Conservation (phyloP, 2,113 vertebrate genomes). For the Siniperca chuatsi region DNA sequence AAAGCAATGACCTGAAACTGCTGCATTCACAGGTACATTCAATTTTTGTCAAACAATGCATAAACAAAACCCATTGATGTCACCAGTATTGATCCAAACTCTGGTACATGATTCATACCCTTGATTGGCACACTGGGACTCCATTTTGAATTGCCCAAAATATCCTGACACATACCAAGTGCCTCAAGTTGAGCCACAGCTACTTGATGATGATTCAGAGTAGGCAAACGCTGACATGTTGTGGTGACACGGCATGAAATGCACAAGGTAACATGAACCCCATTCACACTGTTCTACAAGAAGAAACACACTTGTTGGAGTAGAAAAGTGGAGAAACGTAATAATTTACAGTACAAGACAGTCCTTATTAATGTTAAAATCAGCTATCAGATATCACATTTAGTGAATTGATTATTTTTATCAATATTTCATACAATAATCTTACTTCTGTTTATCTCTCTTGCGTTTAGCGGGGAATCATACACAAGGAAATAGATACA, state of each 20-base stretch:
- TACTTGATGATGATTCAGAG: slow-evolving; percentile 24
- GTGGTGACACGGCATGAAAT: slow-evolving; percentile 22
- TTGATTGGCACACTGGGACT: neutral
- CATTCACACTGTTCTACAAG: neutral
- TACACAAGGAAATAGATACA: neutral
- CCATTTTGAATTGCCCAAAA: slow-evolving; percentile 57
- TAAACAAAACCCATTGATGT: neutral
- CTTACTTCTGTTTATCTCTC: neutral
- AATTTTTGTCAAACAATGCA: neutral
- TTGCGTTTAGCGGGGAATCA: neutral
- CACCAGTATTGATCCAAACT: neutral
- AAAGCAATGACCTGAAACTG: slow-evolving; percentile 24
- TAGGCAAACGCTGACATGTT: slow-evolving; percentile 41
- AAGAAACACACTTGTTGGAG: neutral
- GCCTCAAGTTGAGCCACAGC: slow-evolving; percentile 28
- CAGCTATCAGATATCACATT: neutral
- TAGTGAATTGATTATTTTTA: neutral
- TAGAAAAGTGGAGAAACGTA: neutral
- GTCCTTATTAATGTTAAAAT: neutral
- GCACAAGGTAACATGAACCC: neutral
- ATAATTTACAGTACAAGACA: neutral
- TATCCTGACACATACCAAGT: slow-evolving; percentile 13
- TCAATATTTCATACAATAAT: slow-evolving; percentile 11
- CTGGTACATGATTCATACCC: neutral
- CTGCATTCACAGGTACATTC: neutral